Evolutionary conservation across 2,888 invertebrate genomes (phyloP).

Genomic region (Nysson spinosus): DNA sequence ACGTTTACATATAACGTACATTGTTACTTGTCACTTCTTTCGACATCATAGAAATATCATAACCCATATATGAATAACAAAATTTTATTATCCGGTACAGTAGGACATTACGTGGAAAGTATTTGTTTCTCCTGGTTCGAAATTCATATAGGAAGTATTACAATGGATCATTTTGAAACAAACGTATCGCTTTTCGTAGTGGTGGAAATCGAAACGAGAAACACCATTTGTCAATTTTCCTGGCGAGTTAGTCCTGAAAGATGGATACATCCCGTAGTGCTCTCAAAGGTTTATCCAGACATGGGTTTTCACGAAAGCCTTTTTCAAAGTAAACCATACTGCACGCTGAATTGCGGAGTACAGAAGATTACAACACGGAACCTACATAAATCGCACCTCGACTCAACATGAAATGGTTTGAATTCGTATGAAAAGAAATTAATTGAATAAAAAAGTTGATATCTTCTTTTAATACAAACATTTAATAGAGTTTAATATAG

Average conservation of each 20-base stretch:
- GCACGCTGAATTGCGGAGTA: constrained; percentile 5
- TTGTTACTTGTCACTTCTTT: no score
- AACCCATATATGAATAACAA: no score
- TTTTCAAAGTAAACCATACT: constrained; percentile 30
- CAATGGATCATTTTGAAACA: constrained; percentile 58
- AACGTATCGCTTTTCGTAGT: constrained; percentile 58
- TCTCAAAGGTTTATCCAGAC: constrained; percentile 52
- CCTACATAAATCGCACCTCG: no score
- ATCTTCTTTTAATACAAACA: no score
- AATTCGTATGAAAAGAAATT: no score
- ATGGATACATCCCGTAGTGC: constrained; percentile 32
- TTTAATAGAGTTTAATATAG: no score
- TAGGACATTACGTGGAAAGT: constrained; percentile 31
- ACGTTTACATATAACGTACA: no score
- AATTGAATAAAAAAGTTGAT: no score
- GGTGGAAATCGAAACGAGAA: constrained; percentile 40
- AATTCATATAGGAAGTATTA: constrained; percentile 31
- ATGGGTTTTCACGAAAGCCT: constrained; percentile 42
- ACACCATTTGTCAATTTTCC: constrained; percentile 52
- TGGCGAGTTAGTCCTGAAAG: constrained; percentile 52
- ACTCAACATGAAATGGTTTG: no score
- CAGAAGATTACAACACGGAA: neutral
- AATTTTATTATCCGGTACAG: constrained; percentile 24
- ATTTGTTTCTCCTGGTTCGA: constrained; percentile 12
- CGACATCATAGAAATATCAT: no score